phyloP scores from a whole-genome alignment of 2,888 invertebrate genomes.

The Sicus ferrugineus region DNA sequence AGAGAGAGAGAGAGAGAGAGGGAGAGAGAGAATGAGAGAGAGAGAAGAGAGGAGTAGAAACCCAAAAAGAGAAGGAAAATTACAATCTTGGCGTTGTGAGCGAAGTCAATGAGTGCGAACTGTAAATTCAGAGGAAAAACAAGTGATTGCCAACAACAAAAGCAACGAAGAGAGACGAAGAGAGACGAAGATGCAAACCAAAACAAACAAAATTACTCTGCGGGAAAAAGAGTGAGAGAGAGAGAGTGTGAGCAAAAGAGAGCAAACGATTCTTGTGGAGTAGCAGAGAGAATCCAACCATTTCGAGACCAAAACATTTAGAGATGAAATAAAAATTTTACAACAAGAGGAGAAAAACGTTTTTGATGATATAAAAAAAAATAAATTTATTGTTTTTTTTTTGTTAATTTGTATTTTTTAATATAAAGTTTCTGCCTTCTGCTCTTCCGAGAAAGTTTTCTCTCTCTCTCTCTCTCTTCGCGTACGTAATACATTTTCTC shows the following conservation, averaged over 20 bases:
- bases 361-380: not conserved
- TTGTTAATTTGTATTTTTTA: not conserved
- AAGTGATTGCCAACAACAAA: conserved; percentile 20
- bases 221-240: not conserved
- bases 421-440: not conserved
- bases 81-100: too few relatives aligned
- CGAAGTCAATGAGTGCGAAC: too few relatives aligned
- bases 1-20: not conserved
- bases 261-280: not conserved
- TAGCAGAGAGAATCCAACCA: not conserved
- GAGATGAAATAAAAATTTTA: not conserved
- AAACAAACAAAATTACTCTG: conserved; percentile 31
- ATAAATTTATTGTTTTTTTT: too few relatives aligned
- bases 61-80: too few relatives aligned
- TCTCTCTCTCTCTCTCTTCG: not conserved
- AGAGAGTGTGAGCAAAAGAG: not conserved
- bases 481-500: not conserved
- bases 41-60: not conserved
- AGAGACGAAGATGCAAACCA: conserved; percentile 27
- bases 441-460: not conserved
- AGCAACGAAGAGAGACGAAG: not conserved
- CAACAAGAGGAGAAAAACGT: not conserved
- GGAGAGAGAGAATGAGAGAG: not conserved
- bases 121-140: conserved; percentile 5
- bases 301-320: not conserved